Evolutionary conservation across 2,113 vertebrate genomes (phyloP).

Genomic region (Eclectus roratus): DNA sequence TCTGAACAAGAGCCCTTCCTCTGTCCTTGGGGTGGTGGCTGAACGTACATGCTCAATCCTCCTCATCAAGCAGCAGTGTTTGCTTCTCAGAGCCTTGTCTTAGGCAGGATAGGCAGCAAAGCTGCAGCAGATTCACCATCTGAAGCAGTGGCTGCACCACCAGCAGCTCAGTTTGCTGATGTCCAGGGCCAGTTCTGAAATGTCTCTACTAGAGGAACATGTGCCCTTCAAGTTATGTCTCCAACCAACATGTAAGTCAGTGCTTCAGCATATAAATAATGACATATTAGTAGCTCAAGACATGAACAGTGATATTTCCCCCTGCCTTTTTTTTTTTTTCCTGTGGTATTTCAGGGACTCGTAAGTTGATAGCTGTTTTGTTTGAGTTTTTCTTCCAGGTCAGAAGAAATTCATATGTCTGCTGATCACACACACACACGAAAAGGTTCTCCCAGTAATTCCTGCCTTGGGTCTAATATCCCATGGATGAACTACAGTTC

Average conservation of each 20-base stretch:
- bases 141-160: not conserved
- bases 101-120: not conserved
- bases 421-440: not conserved
- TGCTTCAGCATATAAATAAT: not conserved
- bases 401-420: not conserved
- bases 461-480: not conserved
- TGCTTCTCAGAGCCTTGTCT: not conserved
- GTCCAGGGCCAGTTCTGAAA: not conserved
- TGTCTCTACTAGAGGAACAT: not conserved
- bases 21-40: not conserved
- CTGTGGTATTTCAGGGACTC: not conserved
- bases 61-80: not conserved
- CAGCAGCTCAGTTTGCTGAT: not conserved
- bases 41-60: fast-evolving
- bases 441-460: not conserved
- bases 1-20: not conserved
- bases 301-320: not conserved
- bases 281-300: not conserved
- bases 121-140: not conserved
- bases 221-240: not conserved
- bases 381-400: not conserved
- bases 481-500: not conserved
- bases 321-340: not conserved
- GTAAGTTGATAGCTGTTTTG: not conserved
- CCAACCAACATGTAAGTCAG: not conserved